Base-by-base conservation (phyloP, 2,113 vertebrate genomes). In the Notothenia rossii region DNA sequence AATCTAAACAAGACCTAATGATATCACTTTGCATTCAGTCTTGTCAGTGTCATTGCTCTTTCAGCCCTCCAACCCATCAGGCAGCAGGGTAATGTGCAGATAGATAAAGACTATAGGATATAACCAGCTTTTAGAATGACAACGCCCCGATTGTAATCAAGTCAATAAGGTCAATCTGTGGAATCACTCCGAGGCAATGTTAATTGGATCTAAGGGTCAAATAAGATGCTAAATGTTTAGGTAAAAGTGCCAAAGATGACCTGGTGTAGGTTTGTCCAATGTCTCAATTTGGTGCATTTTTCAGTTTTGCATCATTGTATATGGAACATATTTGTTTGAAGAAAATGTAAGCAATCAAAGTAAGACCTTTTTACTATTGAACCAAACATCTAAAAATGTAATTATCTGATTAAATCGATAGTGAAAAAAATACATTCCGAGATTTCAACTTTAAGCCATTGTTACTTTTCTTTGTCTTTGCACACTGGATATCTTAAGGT, bases 81-180 rank as follows among this genome's bases (percentile, higher is more conserved):
- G 20, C 46, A 22, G 56, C 3, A 20, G 14, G 10, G 36, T 69
- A 54, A 63, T 82, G 43, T 77, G 62, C 18, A 40, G 33, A n/a
- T 29, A 56, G 10, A 43, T 33, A 6, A 15, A 56, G 40, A 56
- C 54, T 56, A 17, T 3, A 25, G 48, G 14, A 72, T 73, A 29
- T 43, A 43, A 29, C 10, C 4, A 46, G 14, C 43, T 22, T 75
- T 59, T 46, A 61, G 12, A 62, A 73, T 4, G 40, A 33, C 60
- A 49, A 15, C 46, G 67, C 50, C 25, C 54, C 10, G 36, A 62
- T n/a, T 60, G 9, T 10, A 36, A 51, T 48, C 0, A 49, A 78
- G 64, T 56, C 20, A 29, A 20, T 22, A 15, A 40, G 7, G 36
- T 40, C 18, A 51, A 58, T 77, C 33, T 54, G 33, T 63, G 56